Evolutionary conservation across 1,140 invertebrate species (phyloP), one percentile per base, ranked within the genome.

Genomic region (Melitaea cinxia): DNA sequence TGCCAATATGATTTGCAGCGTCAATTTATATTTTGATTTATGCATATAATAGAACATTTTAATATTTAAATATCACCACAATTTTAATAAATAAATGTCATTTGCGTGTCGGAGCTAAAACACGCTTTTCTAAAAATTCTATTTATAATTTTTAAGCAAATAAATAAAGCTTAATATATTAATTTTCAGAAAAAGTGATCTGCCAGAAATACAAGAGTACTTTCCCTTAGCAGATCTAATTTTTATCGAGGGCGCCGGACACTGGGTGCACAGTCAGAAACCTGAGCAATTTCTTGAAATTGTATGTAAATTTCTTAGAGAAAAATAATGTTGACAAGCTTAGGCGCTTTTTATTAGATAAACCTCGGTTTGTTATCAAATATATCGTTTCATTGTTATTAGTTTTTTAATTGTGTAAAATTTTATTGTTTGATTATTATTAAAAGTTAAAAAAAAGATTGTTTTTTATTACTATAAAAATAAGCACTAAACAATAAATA

Each of bases 181-280:
- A 26, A 70, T 71, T 92, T 92, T 56, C 82, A 95, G 93, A 63
- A 88, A 90, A 62, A 91, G 93, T 69, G 95, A 97, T 86, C 92
- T 95, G 68, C 88, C 92, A 1, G 77, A 91, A 45, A 96, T 98
- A 53, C 90, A 92, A 75, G 91, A 93, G 65, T 83, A 96, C 12
- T 99, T 99, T 83, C 96, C 97, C 0, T 91, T 93, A 5, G 94
- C 95, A 0, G 88, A 94, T 66, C 93, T 99, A 59, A 82, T 93
- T 57, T 95, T 94, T 77, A 93, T 99, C 45, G 91, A 94, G 28
- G 94, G 94, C 62, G 96, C 97, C 15, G 96, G 97, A 4, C 98
- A 99, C 85, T 97, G 97, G 96, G 94, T 98, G 6, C 98, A 99
- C 80, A 94, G 96, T 54, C 97, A 99, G 68, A 96, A 98, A 83